phyloP scores from a whole-genome alignment of 1,140 invertebrate genomes.

The Papilio aristodemus region DNA sequence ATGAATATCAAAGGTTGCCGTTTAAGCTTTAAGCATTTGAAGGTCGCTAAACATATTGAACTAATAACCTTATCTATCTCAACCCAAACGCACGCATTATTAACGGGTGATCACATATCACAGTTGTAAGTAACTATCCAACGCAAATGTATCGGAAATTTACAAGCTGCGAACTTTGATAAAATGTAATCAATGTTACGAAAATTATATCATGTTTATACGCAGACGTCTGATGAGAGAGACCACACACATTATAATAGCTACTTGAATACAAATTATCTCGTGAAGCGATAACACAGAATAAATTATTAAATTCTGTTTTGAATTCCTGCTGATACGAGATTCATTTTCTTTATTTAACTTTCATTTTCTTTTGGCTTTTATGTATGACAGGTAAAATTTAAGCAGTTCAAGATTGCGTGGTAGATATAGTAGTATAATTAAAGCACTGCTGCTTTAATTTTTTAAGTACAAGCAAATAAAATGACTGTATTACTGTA shows the following conservation, averaged over 20 bases:
- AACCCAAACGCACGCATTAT: constrained; percentile 53
- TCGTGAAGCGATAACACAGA: constrained; percentile 17
- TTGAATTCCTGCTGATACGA: constrained; percentile 5
- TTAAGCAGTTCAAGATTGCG: no score
- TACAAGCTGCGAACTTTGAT: constrained; percentile 50
- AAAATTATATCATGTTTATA: constrained; percentile 27
- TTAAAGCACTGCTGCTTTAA: no score
- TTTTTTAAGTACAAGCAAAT: no score
- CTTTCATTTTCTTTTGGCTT: constrained; percentile 6
- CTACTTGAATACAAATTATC: constrained; percentile 32
- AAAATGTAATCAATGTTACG: constrained; percentile 36
- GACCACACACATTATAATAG: constrained; percentile 33
- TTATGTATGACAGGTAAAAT: neutral
- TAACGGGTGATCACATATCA: constrained; percentile 49
- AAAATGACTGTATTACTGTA: no score
- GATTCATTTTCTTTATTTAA: neutral
- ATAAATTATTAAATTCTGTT: constrained; percentile 27
- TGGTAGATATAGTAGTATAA: no score
- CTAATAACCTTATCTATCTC: constrained; percentile 50
- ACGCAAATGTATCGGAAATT: constrained; percentile 60
- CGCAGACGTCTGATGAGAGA: constrained; percentile 31
- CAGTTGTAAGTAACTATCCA: constrained; percentile 48
- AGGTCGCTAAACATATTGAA: constrained; percentile 49
- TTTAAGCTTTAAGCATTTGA: constrained; percentile 40
- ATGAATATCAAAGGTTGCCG: constrained; percentile 14